phyloP scores from a whole-genome alignment of 2,797 vertebrate genomes.

The Lutjanus campechanus region DNA sequence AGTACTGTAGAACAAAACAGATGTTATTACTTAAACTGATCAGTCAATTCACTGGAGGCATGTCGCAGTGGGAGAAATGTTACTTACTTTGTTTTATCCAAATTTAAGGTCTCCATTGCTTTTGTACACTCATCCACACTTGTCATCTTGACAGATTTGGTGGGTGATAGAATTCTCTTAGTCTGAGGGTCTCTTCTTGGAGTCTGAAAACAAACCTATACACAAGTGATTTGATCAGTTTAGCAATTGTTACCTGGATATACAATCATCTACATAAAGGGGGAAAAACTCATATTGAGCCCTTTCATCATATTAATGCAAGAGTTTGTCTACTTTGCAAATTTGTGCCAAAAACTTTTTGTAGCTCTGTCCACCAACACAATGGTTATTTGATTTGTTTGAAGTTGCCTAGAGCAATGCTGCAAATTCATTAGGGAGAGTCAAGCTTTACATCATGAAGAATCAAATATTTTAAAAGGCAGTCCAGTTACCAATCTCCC shows the following conservation, averaged over 20 bases:
- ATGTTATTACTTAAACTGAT: conserved; percentile 7
- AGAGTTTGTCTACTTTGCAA: background rate
- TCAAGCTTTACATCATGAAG: background rate
- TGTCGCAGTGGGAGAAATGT: background rate
- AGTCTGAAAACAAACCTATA: conserved; percentile 96
- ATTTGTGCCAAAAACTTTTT: conserved; percentile 1
- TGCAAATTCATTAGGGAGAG: background rate
- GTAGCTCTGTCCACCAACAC: background rate
- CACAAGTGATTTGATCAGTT: conserved; percentile 31
- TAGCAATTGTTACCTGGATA: background rate
- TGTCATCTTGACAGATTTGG: conserved; percentile 75
- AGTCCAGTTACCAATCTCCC: background rate
- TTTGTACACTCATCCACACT: conserved; percentile 73
- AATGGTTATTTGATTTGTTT: background rate
- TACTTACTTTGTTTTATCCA: conserved; percentile 82
- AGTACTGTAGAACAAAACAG: conserved; percentile 65
- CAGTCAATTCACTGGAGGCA: background rate
- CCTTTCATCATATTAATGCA: background rate
- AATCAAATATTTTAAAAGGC: background rate
- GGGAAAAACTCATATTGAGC: background rate
- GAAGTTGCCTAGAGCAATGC: background rate
- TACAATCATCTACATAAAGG: background rate
- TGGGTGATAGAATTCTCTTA: conserved; percentile 90
- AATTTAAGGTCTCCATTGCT: conserved; percentile 64
- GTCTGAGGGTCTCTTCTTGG: conserved; percentile 93